Evolutionary conservation across 2,113 vertebrate species (phyloP).

Genomic region (Lanius ludovicianus): DNA sequence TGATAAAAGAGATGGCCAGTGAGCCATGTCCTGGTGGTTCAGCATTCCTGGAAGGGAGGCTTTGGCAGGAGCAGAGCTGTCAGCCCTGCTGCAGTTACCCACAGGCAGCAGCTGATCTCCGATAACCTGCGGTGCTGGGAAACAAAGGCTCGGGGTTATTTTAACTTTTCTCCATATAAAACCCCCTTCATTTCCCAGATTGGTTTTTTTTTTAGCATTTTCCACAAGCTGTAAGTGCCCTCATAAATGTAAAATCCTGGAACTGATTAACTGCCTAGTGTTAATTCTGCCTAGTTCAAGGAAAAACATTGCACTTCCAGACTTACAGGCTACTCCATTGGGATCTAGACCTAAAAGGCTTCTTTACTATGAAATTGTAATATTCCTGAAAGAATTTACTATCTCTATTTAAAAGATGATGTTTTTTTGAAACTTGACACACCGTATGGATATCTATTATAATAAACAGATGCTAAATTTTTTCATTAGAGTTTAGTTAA

Average conservation of each 20-base stretch:
- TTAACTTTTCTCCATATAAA: background rate
- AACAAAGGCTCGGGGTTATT: background rate
- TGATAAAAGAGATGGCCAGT: background rate
- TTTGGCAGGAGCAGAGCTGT: background rate
- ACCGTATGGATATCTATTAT: background rate
- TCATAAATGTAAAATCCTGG: conserved; percentile 29
- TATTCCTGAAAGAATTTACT: background rate
- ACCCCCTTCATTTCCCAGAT: background rate
- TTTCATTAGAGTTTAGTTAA: background rate
- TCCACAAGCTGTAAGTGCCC: background rate
- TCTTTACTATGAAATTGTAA: background rate
- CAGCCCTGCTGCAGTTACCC: background rate
- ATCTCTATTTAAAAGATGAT: background rate
- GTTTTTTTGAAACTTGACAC: background rate
- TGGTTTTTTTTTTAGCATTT: background rate
- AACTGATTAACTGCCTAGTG: conserved; percentile 26
- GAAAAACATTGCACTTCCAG: background rate
- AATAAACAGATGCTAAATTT: background rate
- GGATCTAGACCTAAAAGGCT: background rate
- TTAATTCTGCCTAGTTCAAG: conserved; percentile 36
- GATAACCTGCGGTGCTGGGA: background rate
- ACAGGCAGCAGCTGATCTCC: background rate
- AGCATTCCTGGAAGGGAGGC: background rate
- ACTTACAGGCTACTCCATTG: background rate
- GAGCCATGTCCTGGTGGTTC: background rate